Conservation (phyloP, 2,888 invertebrate genomes). For the Oscheius sp. region DNA sequence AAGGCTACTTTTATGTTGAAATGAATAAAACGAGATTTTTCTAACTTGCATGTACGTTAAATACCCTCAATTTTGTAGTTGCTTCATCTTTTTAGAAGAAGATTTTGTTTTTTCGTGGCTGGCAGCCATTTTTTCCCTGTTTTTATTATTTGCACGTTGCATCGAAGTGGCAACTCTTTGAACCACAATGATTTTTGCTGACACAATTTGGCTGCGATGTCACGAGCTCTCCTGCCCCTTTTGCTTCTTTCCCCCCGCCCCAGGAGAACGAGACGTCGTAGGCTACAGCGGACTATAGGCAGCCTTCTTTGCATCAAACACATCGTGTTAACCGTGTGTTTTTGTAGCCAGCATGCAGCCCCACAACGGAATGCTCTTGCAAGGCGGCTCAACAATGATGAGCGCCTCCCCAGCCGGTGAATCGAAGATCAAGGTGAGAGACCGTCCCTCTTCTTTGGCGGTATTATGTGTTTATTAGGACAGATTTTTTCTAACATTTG, state of each 20-base stretch:
- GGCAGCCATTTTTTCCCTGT: constrained; percentile 2
- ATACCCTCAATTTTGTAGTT: constrained; percentile 18
- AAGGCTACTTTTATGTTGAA: constrained; percentile 2
- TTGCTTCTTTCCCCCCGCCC: background rate
- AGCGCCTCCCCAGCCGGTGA: constrained; percentile 33
- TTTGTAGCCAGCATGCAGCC: constrained; percentile 38
- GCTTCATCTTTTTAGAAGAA: constrained; percentile 19
- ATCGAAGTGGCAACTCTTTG: constrained; percentile 23
- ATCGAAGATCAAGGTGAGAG: constrained; percentile 31
- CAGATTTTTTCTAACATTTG: constrained; percentile 23
- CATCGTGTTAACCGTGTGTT: constrained; percentile 34
- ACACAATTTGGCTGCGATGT: constrained; percentile 27
- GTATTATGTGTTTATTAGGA: constrained; percentile 13
- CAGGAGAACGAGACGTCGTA: constrained; percentile 13
- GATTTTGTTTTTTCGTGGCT: constrained; percentile 25
- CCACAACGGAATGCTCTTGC: constrained; percentile 35
- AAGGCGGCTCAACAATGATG: constrained; percentile 32
- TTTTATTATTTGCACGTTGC: constrained; percentile 23
- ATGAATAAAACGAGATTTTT: background rate
- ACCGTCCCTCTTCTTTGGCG: constrained; percentile 2
- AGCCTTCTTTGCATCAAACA: constrained; percentile 30
- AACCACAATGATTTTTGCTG: constrained; percentile 28
- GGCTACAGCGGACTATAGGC: constrained; percentile 10
- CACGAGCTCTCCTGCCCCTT: constrained; percentile 14
- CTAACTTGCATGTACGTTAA: constrained; percentile 27